Base-by-base conservation (phyloP, 1,140 invertebrate species). In the Cryptotermes secundus region DNA sequence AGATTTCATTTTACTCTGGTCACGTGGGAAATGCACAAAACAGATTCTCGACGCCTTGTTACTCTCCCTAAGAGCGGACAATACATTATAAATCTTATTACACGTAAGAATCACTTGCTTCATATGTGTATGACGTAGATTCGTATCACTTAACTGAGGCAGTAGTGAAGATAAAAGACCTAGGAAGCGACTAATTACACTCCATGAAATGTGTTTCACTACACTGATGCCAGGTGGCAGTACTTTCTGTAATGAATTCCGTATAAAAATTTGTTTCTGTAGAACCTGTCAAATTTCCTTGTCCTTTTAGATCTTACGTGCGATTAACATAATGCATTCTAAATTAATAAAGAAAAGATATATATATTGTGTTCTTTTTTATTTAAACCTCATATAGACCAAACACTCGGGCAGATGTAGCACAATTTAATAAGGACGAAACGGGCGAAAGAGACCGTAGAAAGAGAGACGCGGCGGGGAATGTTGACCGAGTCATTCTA, bases 321-420 rank as follows among this genome's bases (percentile, higher is more conserved):
- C 59, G 59, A 72, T 72, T 72, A n/a, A n/a, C 26, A 16, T 72
- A 72, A 72, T 72, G n/a, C 59, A 72, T 72, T 72, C n/a, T 4
- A 72, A 72, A 72, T 72, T 72, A 72, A 72, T 72, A 72, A 72
- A 72, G n/a, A 31, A 72, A 3, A 72, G 59, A 72, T 72, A 72
- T 26, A n/a, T 72, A 31, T n/a, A n/a, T n/a, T n/a, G 24, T 31
- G 59, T 3, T 72, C 59, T 72, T 72, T 65, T 72, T 72, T 72
- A 72, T 72, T 31, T 72, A 72, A 72, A 72, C 59, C n/a, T 3
- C 59, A 72, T 72, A n/a, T n/a, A 72, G 59, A 72, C 59, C 26
- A 72, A n/a, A 6, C n/a, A 4, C 9, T 26, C 26, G 59, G 59
- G 59, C 59, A 72, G 59, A 72, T 72, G 59, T n/a, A 16, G 26